These are phyloP conservation scores for Octonoba sinensis DNA, from an alignment of 2,888 invertebrate species.

Conservation along the genomic window DNA sequence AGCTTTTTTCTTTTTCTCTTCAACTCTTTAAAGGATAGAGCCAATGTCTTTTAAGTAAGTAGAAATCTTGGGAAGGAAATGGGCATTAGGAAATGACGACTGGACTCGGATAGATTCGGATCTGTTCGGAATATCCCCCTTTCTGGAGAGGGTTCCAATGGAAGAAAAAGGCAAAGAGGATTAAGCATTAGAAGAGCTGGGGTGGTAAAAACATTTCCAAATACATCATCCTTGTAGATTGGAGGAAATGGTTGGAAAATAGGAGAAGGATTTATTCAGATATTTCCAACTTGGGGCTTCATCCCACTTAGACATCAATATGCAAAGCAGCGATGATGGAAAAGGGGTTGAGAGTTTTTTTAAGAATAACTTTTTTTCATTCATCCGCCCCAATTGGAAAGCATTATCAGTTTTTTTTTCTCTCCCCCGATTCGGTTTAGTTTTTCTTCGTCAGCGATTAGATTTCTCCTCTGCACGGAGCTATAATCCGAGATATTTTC, in stretches of 20 bases:
- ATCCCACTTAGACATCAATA: conserved; percentile 45
- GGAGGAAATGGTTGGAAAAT: conserved; percentile 28
- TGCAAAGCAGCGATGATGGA: conserved; percentile 52
- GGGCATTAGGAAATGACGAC: conserved; percentile 14
- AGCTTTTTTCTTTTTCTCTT: too few relatives aligned
- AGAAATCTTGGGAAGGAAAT: too few relatives aligned
- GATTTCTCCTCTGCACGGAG: conserved; percentile 30
- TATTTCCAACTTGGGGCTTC: conserved; percentile 36
- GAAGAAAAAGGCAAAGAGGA: conserved; percentile 39
- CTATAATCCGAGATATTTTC: conserved; percentile 53
- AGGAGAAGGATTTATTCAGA: conserved; percentile 54
- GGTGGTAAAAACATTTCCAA: conserved; percentile 36
- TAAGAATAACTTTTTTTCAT: conserved; percentile 23
- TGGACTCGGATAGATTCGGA: not conserved
- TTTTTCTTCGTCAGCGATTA: conserved; percentile 52
- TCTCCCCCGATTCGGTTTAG: conserved; percentile 30
- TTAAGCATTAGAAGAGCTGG: conserved; percentile 43
- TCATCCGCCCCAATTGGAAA: conserved; percentile 13
- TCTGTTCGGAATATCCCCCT: conserved; percentile 3
- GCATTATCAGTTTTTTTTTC: conserved; percentile 12
- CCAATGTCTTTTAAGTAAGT: too few relatives aligned
- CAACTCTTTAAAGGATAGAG: too few relatives aligned
- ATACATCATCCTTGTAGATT: conserved; percentile 23
- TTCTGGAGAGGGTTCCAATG: not conserved
- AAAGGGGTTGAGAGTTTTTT: conserved; percentile 23